These are phyloP conservation scores for Goniozus legneri DNA, from an alignment of 1,140 invertebrate species.

Conservation along the genomic window DNA sequence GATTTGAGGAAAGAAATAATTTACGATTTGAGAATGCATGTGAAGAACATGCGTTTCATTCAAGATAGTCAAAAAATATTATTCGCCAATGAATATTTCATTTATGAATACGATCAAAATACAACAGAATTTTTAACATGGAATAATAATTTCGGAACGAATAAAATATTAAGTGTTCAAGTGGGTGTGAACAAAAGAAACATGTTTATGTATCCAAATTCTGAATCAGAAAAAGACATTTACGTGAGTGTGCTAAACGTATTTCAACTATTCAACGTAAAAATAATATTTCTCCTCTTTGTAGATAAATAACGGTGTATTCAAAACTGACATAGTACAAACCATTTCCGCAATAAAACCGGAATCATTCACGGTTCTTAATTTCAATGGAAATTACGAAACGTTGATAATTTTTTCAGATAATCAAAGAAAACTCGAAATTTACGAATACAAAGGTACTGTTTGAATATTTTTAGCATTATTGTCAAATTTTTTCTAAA, in stretches of 20 bases:
- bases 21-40: not conserved
- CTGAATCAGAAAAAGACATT: too few relatives aligned
- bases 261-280: not conserved
- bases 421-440: conserved; percentile 24
- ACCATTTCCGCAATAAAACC: conserved; percentile 25
- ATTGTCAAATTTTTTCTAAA: not conserved
- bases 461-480: not conserved
- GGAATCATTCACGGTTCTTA: conserved; percentile 25
- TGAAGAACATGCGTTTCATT: conserved; percentile 9
- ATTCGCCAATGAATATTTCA: conserved; percentile 7
- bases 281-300: not conserved
- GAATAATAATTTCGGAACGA: conserved; percentile 7
- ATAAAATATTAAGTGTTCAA: conserved; percentile 16
- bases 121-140: conserved; percentile 2
- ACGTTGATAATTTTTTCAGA: conserved; percentile 34
- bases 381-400: conserved; percentile 31
- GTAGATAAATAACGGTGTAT: conserved; percentile 21
- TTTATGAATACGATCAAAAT: conserved; percentile 11
- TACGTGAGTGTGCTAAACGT: conserved; percentile 27
- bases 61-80: conserved; percentile 11
- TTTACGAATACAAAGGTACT: conserved; percentile 38
- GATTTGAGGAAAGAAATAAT: conserved; percentile 7
- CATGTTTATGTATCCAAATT: conserved; percentile 27
- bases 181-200: conserved; percentile 25
- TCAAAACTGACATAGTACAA: conserved; percentile 25